phyloP scores from a whole-genome alignment of 64 coral and sea anemone genomes.

The Actinia equina region DNA sequence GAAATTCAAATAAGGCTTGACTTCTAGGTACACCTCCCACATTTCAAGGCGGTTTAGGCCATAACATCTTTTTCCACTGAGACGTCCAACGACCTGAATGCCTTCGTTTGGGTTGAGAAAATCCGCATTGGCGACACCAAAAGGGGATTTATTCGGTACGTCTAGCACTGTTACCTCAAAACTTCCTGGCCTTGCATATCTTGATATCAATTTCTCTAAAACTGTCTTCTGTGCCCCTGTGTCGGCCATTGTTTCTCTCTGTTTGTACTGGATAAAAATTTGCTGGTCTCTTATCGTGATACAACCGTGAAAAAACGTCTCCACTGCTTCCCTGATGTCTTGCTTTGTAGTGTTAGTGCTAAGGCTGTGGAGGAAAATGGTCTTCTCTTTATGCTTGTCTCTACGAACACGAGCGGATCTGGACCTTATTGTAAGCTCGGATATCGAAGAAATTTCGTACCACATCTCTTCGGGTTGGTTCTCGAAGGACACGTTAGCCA shows the following conservation, averaged over 20 bases:
- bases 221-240: neutral
- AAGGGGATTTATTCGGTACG: neutral
- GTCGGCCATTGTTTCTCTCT: neutral
- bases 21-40: neutral
- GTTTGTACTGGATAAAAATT: conserved; percentile 16
- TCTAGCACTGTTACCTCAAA: conserved; percentile 9
- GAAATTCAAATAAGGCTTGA: conserved; percentile 4
- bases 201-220: neutral
- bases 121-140: neutral
- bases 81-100: neutral
- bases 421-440: neutral
- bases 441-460: neutral
- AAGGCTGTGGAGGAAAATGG: conserved; percentile 28
- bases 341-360: neutral
- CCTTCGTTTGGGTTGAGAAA: conserved; percentile 30
- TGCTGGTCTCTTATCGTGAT: neutral
- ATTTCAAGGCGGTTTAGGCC: neutral
- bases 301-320: neutral
- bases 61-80: neutral
- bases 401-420: neutral
- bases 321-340: conserved; percentile 39
- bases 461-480: neutral
- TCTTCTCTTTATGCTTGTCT: neutral
- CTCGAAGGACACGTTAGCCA: neutral
- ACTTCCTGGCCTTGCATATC: neutral